Percentiles rank a stretch among this genome's conserved stretches.
These are phyloP conservation scores for Germaria angustata DNA, from an alignment of 2,888 invertebrate species.

Conservation along the genomic window DNA sequence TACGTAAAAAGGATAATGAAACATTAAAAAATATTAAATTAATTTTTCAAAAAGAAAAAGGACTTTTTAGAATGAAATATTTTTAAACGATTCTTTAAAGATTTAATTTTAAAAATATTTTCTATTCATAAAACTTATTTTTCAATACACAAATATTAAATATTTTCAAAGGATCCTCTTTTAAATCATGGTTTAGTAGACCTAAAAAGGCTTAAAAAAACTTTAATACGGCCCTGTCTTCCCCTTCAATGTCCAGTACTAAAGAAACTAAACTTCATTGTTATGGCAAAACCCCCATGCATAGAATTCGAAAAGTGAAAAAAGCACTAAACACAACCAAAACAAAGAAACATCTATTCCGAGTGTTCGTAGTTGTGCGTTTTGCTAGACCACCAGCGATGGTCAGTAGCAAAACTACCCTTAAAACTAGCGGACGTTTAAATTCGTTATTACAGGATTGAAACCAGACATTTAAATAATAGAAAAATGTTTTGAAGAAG, in stretches of 20 bases:
- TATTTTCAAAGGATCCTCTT: too few relatives aligned
- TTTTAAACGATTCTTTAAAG: too few relatives aligned
- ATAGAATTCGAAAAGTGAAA: conserved; percentile 23
- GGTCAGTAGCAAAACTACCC: conserved; percentile 78
- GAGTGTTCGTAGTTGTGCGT: conserved; percentile 63
- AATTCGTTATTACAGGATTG: conserved; percentile 21
- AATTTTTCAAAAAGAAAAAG: too few relatives aligned
- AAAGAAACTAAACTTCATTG: conserved; percentile 48
- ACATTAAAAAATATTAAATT: too few relatives aligned
- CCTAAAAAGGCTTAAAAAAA: too few relatives aligned
- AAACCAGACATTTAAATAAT: conserved; percentile 15
- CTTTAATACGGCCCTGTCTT: conserved; percentile 5
- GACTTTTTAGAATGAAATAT: too few relatives aligned
- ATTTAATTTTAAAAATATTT: too few relatives aligned
- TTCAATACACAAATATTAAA: too few relatives aligned
- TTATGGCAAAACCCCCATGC: conserved; percentile 45
- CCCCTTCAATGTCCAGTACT: conserved; percentile 42
- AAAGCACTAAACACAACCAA: conserved; percentile 40
- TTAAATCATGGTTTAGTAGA: too few relatives aligned
- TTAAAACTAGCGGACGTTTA: conserved; percentile 68
- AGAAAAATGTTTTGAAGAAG: conserved; percentile 17
- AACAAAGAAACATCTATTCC: conserved; percentile 56
- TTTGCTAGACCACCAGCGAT: conserved; percentile 64
- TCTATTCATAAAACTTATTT: too few relatives aligned
- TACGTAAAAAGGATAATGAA: too few relatives aligned